Evolutionary conservation across 2,888 invertebrate species (phyloP).

Genomic region (Euzophera pinguis): DNA sequence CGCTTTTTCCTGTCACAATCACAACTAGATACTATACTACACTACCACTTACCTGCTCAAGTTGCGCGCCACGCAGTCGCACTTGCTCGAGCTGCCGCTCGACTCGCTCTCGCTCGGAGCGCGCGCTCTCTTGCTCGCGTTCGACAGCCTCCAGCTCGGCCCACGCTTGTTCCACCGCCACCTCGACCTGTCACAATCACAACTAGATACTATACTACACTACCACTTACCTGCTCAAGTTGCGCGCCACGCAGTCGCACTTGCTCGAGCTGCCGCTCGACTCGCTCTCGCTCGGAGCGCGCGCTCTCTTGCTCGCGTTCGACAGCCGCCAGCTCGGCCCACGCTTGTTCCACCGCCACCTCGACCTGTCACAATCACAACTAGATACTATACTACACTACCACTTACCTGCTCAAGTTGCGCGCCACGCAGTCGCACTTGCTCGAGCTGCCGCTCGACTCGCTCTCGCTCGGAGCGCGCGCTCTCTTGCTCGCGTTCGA

Average conservation of each 20-base stretch:
- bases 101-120: no score
- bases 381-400: not conserved
- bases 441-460: constrained; percentile 90
- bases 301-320: constrained; percentile 88
- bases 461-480: constrained; percentile 87
- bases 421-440: constrained; percentile 87
- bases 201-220: no score
- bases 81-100: no score
- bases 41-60: constrained; percentile 86
- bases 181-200: no score
- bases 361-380: constrained; percentile 27
- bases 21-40: no score
- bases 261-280: no score
- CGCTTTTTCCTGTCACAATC: no score
- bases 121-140: no score
- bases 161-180: no score
- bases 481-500: constrained; percentile 91
- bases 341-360: constrained; percentile 82
- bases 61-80: constrained; percentile 81
- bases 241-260: constrained; percentile 80
- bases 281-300: no score
- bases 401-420: constrained; percentile 87
- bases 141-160: no score
- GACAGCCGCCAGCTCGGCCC: constrained; percentile 80
- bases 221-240: constrained; percentile 86